Evolutionary conservation across 92 coral and sea anemone species (phyloP).

Genomic region (Plumapathes pennacea): DNA sequence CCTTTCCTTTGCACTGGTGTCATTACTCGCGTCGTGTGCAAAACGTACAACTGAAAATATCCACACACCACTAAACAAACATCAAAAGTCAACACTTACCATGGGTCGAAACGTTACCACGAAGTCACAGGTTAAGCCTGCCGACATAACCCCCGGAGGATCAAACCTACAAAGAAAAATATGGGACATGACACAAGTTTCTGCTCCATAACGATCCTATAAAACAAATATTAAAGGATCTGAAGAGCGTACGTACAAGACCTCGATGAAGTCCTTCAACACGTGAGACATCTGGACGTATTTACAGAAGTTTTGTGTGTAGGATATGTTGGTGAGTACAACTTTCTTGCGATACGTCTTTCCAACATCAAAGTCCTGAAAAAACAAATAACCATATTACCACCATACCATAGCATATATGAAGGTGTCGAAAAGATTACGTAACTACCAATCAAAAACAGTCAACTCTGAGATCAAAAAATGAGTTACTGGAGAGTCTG

Average conservation of each 20-base stretch:
- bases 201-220: not conserved
- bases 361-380: constrained; percentile 94
- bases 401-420: not conserved
- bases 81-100: constrained; percentile 62
- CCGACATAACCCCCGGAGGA: constrained; percentile 99
- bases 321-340: constrained; percentile 88
- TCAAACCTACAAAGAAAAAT: constrained; percentile 58
- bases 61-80: no score
- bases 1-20: no score
- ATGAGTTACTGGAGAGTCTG: no score
- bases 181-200: not conserved
- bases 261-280: constrained; percentile 89
- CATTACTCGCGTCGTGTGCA: no score
- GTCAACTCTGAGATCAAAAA: no score
- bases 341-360: constrained; percentile 92
- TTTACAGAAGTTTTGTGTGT: constrained; percentile 98
- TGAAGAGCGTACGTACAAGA: constrained; percentile 73
- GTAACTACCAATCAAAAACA: no score
- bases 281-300: constrained; percentile 93
- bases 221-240: not conserved
- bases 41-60: no score
- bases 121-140: constrained; percentile 94
- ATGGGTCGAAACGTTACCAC: constrained; percentile 91
- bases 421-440: no score
- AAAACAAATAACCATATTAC: not conserved